Percentiles rank a stretch among this genome's conserved stretches.
These are phyloP conservation scores for Cantharis rufa DNA, from an alignment of 2,888 invertebrate species.

Conservation along the genomic window DNA sequence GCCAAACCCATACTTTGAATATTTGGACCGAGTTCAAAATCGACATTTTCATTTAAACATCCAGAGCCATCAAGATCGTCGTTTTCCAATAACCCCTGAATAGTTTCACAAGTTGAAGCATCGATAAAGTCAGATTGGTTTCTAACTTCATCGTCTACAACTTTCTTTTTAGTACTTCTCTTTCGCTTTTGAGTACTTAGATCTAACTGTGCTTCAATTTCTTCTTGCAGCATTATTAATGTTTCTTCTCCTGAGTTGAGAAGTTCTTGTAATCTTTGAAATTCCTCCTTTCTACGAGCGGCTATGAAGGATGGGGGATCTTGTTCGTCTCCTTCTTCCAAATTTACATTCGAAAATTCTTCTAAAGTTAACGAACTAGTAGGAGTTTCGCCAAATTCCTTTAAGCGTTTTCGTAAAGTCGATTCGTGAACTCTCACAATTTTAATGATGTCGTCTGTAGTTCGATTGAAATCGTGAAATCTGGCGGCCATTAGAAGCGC, in stretches of 20 bases:
- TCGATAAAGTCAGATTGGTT: conserved; percentile 50
- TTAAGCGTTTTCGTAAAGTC: conserved; percentile 85
- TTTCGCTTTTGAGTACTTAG: conserved; percentile 59
- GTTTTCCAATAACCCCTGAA: conserved; percentile 53
- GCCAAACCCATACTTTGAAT: conserved; percentile 78
- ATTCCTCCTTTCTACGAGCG: conserved; percentile 77
- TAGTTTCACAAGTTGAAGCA: conserved; percentile 56
- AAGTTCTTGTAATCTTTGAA: conserved; percentile 32
- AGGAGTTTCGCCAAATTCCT: conserved; percentile 96
- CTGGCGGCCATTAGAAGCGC: conserved; percentile 93
- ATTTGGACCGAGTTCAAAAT: conserved; percentile 62
- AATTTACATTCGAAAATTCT: conserved; percentile 95
- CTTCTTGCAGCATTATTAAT: conserved; percentile 77
- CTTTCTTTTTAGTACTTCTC: neutral
- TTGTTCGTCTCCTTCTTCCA: conserved; percentile 82
- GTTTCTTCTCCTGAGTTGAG: conserved; percentile 59
- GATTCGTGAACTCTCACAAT: conserved; percentile 96
- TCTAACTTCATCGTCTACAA: conserved; percentile 8
- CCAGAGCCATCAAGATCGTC: conserved; percentile 45
- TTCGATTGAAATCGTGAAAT: conserved; percentile 88
- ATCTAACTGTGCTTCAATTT: conserved; percentile 84
- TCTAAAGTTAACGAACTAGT: conserved; percentile 92
- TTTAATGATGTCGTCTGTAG: conserved; percentile 84
- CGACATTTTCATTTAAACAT: neutral
- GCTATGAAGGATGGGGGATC: conserved; percentile 95